phyloP scores from a whole-genome alignment of 2,888 invertebrate genomes.

The Microctonus aethiopoides region DNA sequence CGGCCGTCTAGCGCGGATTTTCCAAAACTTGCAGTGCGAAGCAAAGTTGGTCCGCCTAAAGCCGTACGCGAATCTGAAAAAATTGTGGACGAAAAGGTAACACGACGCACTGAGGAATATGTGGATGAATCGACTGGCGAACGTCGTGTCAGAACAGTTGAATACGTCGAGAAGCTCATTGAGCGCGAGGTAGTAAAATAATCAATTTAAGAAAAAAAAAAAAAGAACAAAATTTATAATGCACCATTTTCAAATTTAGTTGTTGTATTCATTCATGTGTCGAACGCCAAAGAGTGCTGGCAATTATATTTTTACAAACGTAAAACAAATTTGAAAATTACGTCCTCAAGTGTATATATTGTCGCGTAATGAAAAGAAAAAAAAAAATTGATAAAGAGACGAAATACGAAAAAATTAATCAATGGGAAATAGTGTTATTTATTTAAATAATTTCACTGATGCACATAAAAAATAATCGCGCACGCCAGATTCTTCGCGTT shows the following conservation, averaged over 20 bases:
- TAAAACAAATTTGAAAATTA: neutral
- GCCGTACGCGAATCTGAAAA: conserved; percentile 91
- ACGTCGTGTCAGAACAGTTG: conserved; percentile 88
- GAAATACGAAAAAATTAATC: neutral
- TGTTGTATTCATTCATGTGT: conserved; percentile 9
- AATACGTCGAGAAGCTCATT: conserved; percentile 95
- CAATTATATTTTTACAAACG: conserved; percentile 1
- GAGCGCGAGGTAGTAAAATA: conserved; percentile 86
- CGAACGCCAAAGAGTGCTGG: conserved; percentile 36
- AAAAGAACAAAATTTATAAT: conserved; percentile 21
- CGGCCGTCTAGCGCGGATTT: conserved; percentile 76
- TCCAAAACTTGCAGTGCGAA: conserved; percentile 89
- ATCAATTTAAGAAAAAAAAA: conserved; percentile 25
- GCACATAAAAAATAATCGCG: neutral
- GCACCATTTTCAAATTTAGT: conserved; percentile 31
- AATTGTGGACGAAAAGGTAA: conserved; percentile 88
- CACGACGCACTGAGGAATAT: conserved; percentile 88
- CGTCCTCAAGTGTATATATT: neutral
- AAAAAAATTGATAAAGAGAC: neutral
- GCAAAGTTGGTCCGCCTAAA: conserved; percentile 83
- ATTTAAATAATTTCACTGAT: neutral
- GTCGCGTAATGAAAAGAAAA: neutral
- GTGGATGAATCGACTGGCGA: conserved; percentile 87
- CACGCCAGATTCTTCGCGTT: conserved; percentile 35
- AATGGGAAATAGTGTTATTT: neutral